Conservation (phyloP, 2,113 vertebrate species). For the Zeus faber region DNA sequence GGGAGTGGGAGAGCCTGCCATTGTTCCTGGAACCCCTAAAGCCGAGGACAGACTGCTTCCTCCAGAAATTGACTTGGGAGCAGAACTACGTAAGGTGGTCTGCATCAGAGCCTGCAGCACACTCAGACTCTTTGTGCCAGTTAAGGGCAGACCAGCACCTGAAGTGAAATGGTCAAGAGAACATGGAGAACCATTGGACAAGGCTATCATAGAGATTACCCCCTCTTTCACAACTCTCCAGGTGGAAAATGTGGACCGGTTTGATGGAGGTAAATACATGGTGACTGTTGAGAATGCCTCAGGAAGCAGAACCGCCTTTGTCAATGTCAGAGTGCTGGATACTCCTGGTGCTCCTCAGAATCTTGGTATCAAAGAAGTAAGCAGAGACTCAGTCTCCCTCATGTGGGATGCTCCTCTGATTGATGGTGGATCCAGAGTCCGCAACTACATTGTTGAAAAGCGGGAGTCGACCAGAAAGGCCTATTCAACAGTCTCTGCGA, state of each 20-base stretch:
- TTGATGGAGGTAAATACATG: slow-evolving; percentile 94
- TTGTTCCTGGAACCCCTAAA: slow-evolving; percentile 90
- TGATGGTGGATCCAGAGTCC: slow-evolving; percentile 94
- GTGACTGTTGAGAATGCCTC: slow-evolving; percentile 91
- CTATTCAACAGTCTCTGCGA: slow-evolving; percentile 90
- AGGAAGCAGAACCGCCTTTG: slow-evolving; percentile 92
- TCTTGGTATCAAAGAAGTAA: slow-evolving; percentile 89
- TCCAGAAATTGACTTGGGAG: slow-evolving; percentile 95
- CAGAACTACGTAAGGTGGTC: slow-evolving; percentile 93
- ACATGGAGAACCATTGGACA: slow-evolving; percentile 88
- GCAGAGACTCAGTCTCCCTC: slow-evolving; percentile 89
- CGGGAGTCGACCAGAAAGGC: slow-evolving; percentile 96
- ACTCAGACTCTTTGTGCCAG: slow-evolving; percentile 93
- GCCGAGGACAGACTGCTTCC: slow-evolving; percentile 91
- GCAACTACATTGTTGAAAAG: slow-evolving; percentile 95
- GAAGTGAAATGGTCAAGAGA: slow-evolving; percentile 97
- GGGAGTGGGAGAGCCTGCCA: slow-evolving; percentile 91
- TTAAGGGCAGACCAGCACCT: slow-evolving; percentile 93
- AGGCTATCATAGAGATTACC: slow-evolving; percentile 90
- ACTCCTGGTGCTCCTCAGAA: slow-evolving; percentile 95
- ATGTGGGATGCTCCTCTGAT: slow-evolving; percentile 94
- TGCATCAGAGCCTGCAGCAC: slow-evolving; percentile 92
- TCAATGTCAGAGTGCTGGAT: slow-evolving; percentile 93
- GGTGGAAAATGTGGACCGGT: slow-evolving; percentile 91
- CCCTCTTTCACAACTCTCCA: slow-evolving; percentile 91